These are phyloP conservation scores for Tricholaema leucomelas DNA, from an alignment of 2,113 vertebrate species.

Conservation along the genomic window DNA sequence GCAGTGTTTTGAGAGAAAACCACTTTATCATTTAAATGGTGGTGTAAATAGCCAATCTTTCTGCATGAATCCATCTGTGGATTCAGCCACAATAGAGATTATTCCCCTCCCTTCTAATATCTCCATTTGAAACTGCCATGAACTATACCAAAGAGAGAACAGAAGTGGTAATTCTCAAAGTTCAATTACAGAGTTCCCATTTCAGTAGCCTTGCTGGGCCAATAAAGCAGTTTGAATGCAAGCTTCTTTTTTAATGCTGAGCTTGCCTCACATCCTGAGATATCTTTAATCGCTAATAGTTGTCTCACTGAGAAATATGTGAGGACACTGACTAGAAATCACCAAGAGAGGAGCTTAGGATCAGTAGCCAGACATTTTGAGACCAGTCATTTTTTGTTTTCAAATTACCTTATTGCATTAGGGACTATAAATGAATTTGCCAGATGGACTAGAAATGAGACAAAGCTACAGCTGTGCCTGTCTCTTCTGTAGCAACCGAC, in stretches of 20 bases:
- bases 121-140: not conserved
- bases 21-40: not conserved
- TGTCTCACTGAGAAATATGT: not conserved
- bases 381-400: not conserved
- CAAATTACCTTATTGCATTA: slow-evolving; percentile 1
- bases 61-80: not conserved
- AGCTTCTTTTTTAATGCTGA: not conserved
- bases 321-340: not conserved
- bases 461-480: not conserved
- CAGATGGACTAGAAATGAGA: not conserved
- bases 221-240: not conserved
- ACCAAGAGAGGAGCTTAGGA: not conserved
- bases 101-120: not conserved
- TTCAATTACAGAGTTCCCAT: not conserved
- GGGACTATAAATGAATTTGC: not conserved
- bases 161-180: not conserved
- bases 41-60: not conserved
- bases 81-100: not conserved
- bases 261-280: not conserved
- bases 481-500: not conserved
- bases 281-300: not conserved
- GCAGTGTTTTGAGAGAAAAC: not conserved
- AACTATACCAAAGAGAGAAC: slow-evolving; percentile 5
- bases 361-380: slow-evolving; percentile 8
- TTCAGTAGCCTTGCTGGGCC: slow-evolving; percentile 12